A percentile compares a stretch with the other conserved stretches of the same genome.
phyloP scores from a whole-genome alignment of 2,113 vertebrate species.

The Cairina moschata region DNA sequence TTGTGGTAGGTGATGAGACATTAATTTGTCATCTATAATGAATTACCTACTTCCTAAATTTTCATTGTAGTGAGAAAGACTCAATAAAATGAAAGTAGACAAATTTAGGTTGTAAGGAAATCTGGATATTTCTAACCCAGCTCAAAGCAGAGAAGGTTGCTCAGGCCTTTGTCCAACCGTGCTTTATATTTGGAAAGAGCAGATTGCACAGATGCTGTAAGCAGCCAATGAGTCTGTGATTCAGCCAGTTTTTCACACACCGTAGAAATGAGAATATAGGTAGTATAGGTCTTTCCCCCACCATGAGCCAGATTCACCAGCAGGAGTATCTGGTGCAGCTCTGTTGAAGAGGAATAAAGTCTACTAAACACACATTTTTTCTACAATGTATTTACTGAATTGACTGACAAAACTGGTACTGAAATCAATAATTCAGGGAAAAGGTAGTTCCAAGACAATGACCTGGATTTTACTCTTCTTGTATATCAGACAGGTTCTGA shows the following conservation, averaged over 20 bases:
- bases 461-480: background rate
- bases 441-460: background rate
- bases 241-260: background rate
- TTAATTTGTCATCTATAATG: background rate
- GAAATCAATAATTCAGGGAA: background rate
- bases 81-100: background rate
- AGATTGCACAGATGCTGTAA: background rate
- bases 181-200: background rate
- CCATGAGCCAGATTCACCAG: background rate
- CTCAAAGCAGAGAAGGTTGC: background rate
- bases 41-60: background rate
- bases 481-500: background rate
- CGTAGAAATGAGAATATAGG: background rate
- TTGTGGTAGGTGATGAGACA: background rate
- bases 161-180: background rate
- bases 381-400: background rate
- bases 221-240: background rate
- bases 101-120: background rate
- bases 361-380: background rate
- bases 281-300: background rate
- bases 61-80: background rate
- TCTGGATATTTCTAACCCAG: background rate
- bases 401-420: conserved; percentile 2
- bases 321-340: background rate
- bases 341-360: background rate